Conservation (phyloP, 2,888 invertebrate genomes). For the Drosophila longiperda region DNA sequence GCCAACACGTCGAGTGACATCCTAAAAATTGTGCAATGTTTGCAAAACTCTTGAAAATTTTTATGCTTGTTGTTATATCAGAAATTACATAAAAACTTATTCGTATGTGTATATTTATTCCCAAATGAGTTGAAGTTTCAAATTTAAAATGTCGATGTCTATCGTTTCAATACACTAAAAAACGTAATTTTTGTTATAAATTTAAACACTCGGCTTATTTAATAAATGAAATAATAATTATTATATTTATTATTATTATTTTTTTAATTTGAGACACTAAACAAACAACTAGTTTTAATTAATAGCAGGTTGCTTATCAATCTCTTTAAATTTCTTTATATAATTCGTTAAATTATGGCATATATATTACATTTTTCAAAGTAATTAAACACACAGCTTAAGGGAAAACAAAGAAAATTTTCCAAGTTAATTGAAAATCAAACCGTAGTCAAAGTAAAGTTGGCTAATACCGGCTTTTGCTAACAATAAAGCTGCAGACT, state of each 20-base stretch:
- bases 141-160: background rate
- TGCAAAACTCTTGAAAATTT: background rate
- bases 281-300: background rate
- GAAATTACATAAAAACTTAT: background rate
- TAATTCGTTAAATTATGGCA: background rate
- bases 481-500: background rate
- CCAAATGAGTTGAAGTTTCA: background rate
- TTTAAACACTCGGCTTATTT: background rate
- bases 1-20: background rate
- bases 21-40: background rate
- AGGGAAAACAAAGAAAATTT: background rate
- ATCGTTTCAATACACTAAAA: background rate
- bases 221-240: background rate
- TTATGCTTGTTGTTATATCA: background rate
- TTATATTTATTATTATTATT: background rate
- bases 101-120: background rate
- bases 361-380: background rate
- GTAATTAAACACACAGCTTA: conserved; percentile 9
- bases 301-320: background rate
- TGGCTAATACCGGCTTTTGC: background rate
- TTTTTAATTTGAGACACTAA: background rate
- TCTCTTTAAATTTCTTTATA: background rate
- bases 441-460: background rate
- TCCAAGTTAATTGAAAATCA: conserved; percentile 33
- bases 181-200: background rate